Conservation (phyloP, 2,113 vertebrate species). For the Synchiropus splendidus region DNA sequence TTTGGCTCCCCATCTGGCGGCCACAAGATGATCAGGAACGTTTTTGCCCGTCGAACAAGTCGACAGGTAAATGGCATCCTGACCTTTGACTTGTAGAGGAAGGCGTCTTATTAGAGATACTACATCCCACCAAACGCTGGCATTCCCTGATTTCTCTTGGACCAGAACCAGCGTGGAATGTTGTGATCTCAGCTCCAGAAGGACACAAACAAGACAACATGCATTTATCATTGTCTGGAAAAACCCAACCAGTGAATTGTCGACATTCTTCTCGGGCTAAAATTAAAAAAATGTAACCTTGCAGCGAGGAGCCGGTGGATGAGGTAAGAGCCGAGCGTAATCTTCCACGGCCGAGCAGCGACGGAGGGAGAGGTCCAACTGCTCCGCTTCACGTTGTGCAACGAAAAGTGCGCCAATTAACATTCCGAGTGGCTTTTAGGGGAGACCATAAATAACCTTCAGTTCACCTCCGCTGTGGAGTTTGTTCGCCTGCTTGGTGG, state of each 20-base stretch:
- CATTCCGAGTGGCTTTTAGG: slow-evolving; percentile 58
- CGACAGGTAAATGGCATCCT: no score
- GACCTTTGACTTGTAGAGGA: no score
- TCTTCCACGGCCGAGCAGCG: no score
- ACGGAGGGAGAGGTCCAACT: slow-evolving; percentile 2
- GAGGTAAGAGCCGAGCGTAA: background rate
- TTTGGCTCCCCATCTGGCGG: no score
- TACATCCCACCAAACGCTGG: no score
- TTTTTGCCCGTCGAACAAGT: no score
- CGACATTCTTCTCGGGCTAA: slow-evolving; percentile 58
- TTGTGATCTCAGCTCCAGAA: slow-evolving; percentile 28
- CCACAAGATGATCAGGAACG: no score
- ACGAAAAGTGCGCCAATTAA: slow-evolving; percentile 53
- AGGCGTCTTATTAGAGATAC: no score
- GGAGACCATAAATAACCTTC: slow-evolving; percentile 48
- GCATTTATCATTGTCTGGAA: slow-evolving; percentile 51
- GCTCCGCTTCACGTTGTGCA: slow-evolving; percentile 45
- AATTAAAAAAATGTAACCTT: slow-evolving; percentile 50
- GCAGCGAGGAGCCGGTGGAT: slow-evolving; percentile 6
- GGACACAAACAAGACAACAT: slow-evolving; percentile 47
- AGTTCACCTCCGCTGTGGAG: slow-evolving; percentile 40
- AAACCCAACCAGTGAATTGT: slow-evolving; percentile 41
- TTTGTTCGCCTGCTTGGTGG: slow-evolving; percentile 36
- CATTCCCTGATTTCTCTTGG: no score
- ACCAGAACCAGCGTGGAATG: slow-evolving; percentile 30